phyloP scores from a whole-genome alignment of 2,113 vertebrate species.

The Andinoacara biseriatus region DNA sequence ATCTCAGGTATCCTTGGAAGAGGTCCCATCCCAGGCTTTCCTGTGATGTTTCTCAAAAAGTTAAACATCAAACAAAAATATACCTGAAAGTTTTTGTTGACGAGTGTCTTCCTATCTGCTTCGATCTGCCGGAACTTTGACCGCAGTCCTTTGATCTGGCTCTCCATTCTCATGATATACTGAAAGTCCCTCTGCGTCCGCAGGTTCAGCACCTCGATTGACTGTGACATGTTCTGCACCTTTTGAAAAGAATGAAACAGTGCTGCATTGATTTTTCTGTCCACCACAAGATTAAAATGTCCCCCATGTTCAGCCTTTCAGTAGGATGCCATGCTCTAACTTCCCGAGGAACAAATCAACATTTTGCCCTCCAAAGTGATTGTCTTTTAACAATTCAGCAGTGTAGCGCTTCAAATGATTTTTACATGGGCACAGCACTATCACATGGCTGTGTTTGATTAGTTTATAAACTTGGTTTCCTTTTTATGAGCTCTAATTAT shows the following conservation, averaged over 20 bases:
- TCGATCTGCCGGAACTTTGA: constrained; percentile 97
- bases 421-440: neutral
- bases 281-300: constrained; percentile 66
- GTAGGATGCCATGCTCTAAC: constrained; percentile 27
- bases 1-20: constrained; percentile 23
- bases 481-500: neutral
- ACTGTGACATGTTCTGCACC: constrained; percentile 99
- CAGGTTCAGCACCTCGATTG: constrained; percentile 97
- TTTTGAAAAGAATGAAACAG: constrained; percentile 74
- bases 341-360: constrained; percentile 49
- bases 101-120: constrained; percentile 92
- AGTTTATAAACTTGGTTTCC: neutral
- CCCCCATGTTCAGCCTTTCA: constrained; percentile 50
- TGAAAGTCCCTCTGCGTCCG: constrained; percentile 99
- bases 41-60: constrained; percentile 35
- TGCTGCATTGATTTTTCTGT: constrained; percentile 62
- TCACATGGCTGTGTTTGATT: neutral
- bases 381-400: constrained; percentile 33
- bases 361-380: constrained; percentile 57
- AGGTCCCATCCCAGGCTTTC: neutral
- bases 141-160: constrained; percentile 95
- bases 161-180: constrained; percentile 99
- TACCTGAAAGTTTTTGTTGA: constrained; percentile 97
- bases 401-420: neutral
- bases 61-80: constrained; percentile 32